Percentiles rank a stretch among this genome's conserved stretches.
phyloP scores from a whole-genome alignment of 2,113 vertebrate species.

The Siphamia tubifer region DNA sequence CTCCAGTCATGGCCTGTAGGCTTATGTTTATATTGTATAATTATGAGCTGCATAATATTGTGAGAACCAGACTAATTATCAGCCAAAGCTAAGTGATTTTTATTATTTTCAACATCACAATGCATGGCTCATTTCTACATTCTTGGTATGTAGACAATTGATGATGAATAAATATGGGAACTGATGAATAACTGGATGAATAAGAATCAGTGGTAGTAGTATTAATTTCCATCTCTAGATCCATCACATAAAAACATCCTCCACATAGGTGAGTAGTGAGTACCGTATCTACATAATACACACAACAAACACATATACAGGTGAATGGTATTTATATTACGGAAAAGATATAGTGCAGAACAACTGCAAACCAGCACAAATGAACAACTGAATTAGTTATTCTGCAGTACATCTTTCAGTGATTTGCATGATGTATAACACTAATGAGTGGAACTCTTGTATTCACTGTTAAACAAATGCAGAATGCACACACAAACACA shows the following conservation, averaged over 20 bases:
- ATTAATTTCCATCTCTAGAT: too few species aligned
- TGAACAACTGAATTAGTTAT: background rate
- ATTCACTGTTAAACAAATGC: background rate
- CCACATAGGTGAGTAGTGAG: background rate
- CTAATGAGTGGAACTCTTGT: background rate
- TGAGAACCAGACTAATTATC: too few species aligned
- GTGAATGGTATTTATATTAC: background rate
- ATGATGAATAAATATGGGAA: too few species aligned
- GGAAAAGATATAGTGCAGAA: background rate
- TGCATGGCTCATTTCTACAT: too few species aligned
- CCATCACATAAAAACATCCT: conserved; percentile 15
- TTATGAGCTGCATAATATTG: too few species aligned
- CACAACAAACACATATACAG: background rate
- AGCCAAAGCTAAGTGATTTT: too few species aligned
- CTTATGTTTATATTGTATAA: too few species aligned
- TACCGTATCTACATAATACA: conserved; percentile 1
- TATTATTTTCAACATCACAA: too few species aligned
- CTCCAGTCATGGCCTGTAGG: too few species aligned
- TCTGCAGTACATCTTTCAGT: background rate
- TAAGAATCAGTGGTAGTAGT: too few species aligned
- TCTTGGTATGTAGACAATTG: too few species aligned
- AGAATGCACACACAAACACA: background rate
- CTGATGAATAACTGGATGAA: too few species aligned
- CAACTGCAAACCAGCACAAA: background rate
- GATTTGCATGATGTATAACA: background rate